These are phyloP conservation scores for Corythornis madagascariensis DNA, from an alignment of 2,113 vertebrate genomes.

Conservation along the genomic window DNA sequence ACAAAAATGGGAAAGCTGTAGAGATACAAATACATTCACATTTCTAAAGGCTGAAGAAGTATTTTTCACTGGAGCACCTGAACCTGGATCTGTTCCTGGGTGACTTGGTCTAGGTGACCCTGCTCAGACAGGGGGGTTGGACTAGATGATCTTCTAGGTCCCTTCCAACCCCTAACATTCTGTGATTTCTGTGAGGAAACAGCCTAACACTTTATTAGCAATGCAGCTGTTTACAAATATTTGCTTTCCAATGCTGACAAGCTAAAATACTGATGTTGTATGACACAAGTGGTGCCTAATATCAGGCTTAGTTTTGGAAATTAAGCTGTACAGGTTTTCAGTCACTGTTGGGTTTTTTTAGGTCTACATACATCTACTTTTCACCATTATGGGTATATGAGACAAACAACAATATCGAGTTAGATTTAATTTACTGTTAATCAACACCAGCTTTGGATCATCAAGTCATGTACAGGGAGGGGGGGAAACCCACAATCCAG, in stretches of 20 bases:
- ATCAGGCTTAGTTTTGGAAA: neutral
- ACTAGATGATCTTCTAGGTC: too few relatives aligned
- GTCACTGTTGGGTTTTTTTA: neutral
- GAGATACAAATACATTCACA: neutral
- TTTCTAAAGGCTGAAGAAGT: neutral
- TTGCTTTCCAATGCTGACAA: neutral
- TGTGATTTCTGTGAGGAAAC: neutral
- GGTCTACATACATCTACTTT: too few relatives aligned
- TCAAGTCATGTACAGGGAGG: neutral
- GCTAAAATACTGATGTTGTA: neutral
- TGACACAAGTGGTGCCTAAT: neutral
- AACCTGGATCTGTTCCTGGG: neutral
- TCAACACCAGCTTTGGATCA: neutral
- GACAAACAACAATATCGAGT: neutral
- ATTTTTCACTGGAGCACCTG: neutral
- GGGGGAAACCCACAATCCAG: neutral
- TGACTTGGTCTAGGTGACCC: too few relatives aligned
- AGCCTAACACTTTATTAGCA: neutral
- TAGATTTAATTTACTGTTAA: neutral
- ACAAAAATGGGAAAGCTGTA: neutral
- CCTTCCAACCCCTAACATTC: too few relatives aligned
- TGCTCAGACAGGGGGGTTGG: too few relatives aligned
- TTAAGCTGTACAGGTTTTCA: neutral
- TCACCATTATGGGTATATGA: neutral
- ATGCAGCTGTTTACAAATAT: neutral